These are phyloP conservation scores for Sesamia nonagrioides DNA, from an alignment of 1,140 invertebrate genomes.

Conservation along the genomic window DNA sequence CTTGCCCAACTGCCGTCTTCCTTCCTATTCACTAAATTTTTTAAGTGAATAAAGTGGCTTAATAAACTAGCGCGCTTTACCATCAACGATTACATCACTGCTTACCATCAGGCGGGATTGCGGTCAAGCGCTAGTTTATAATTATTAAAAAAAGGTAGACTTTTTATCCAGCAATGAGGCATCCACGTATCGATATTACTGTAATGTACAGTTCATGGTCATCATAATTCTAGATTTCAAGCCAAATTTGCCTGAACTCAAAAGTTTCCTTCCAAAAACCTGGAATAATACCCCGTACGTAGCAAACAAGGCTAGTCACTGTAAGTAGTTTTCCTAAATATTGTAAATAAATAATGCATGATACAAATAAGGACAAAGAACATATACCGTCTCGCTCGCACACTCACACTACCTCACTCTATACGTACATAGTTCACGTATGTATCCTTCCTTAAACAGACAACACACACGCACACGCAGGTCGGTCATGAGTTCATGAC, in stretches of 20 bases:
- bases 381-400: neutral
- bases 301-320: neutral
- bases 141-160: no score
- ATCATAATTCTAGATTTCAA: neutral
- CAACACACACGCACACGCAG: neutral
- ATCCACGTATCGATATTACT: no score
- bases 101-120: no score
- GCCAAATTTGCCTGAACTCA: neutral
- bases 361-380: neutral
- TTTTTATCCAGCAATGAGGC: no score
- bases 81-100: no score
- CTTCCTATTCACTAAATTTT: no score
- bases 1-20: no score
- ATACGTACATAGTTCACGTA: constrained; percentile 1
- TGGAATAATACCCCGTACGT: neutral
- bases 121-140: no score
- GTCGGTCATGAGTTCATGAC: neutral
- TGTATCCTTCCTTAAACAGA: neutral
- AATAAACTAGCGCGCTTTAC: no score
- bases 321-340: neutral
- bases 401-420: neutral
- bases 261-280: neutral
- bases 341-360: neutral
- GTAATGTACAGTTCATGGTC: no score
- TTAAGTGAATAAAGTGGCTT: no score